phyloP scores from a whole-genome alignment of 1,140 invertebrate species.

The Caenorhabditis briggsae region DNA sequence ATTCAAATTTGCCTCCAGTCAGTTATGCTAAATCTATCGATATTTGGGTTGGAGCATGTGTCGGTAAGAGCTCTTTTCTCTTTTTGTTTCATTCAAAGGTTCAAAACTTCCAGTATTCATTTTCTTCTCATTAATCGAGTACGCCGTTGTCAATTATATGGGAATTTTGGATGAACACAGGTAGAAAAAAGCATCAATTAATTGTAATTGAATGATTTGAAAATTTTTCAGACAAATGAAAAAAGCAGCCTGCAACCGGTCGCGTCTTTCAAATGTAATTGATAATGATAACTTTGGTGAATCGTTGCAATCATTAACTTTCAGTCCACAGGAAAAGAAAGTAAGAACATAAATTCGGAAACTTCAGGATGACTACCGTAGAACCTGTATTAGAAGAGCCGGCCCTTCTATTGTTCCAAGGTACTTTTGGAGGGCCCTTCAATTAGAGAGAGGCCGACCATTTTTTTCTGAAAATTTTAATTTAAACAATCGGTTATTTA shows the following conservation, averaged over 20 bases:
- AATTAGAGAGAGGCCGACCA: no score
- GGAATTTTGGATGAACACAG: constrained; percentile 76
- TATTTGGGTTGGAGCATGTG: constrained; percentile 69
- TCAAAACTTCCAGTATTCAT: constrained; percentile 64
- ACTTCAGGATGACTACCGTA: no score
- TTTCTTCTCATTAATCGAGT: constrained; percentile 68
- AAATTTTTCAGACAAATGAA: constrained; percentile 71
- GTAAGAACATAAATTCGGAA: no score
- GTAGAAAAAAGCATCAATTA: constrained; percentile 48
- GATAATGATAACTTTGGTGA: constrained; percentile 67
- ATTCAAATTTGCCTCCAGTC: constrained; percentile 68
- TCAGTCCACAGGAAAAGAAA: constrained; percentile 67
- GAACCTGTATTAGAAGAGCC: no score
- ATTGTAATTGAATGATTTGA: constrained; percentile 6
- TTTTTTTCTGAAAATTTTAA: no score
- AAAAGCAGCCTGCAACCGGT: constrained; percentile 74
- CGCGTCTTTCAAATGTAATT: constrained; percentile 75
- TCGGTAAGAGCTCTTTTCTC: constrained; percentile 23
- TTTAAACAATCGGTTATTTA: no score
- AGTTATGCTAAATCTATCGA: constrained; percentile 70
- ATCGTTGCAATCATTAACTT: constrained; percentile 27
- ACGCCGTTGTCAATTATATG: constrained; percentile 71
- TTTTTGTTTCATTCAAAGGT: neutral
- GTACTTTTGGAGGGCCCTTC: no score
- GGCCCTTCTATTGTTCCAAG: no score